phyloP scores from a whole-genome alignment of 2,797 vertebrate species.

The Sebastes alutus region DNA sequence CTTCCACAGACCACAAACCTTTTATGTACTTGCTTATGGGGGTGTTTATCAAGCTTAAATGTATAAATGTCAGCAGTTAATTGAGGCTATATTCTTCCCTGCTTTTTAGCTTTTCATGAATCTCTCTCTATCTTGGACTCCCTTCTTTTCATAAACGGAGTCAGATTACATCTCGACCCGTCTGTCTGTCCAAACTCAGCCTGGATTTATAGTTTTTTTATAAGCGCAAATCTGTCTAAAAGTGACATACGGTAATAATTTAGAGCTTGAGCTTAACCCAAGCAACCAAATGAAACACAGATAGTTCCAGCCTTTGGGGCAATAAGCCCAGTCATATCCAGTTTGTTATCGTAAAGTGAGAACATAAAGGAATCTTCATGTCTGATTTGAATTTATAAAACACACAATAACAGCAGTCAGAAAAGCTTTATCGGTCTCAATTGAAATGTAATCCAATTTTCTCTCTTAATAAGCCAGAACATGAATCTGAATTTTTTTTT shows the following conservation, averaged over 20 bases:
- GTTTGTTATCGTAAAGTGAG: constrained; percentile 12
- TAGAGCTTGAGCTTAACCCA: constrained; percentile 14
- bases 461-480: background rate
- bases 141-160: constrained; percentile 48
- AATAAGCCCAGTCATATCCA: constrained; percentile 5
- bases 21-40: constrained; percentile 29
- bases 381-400: constrained; percentile 28
- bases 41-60: constrained; percentile 50
- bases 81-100: constrained; percentile 32
- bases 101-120: constrained; percentile 24
- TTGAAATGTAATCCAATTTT: constrained; percentile 9
- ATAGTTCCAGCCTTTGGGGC: background rate
- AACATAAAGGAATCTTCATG: background rate
- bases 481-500: constrained; percentile 22
- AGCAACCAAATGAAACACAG: constrained; percentile 9
- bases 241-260: constrained; percentile 20
- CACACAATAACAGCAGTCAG: background rate
- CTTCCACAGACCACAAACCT: constrained; percentile 30
- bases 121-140: constrained; percentile 48
- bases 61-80: constrained; percentile 57
- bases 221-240: background rate
- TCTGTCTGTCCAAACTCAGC: background rate
- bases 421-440: constrained; percentile 1
- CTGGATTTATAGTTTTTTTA: constrained; percentile 13
- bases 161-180: constrained; percentile 49